Evolutionary conservation across 2,797 vertebrate species (phyloP).

Genomic region (Valencia hispanica): DNA sequence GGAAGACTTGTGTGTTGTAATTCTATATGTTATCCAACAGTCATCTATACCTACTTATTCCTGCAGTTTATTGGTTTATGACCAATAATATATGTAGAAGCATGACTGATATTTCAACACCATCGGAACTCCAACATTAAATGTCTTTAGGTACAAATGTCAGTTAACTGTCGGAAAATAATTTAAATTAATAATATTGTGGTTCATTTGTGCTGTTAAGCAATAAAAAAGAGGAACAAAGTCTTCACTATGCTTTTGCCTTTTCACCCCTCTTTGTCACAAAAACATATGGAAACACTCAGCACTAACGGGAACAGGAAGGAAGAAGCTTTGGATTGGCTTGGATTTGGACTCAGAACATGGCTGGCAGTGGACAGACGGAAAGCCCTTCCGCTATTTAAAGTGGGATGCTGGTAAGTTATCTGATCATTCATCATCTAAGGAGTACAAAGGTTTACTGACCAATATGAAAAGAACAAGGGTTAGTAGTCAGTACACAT

Average conservation of each 20-base stretch:
- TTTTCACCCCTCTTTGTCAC: conserved; percentile 15
- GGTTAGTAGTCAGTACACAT: background rate
- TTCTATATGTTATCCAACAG: background rate
- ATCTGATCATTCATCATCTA: background rate
- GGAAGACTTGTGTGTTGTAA: background rate
- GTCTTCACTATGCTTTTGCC: conserved; percentile 28
- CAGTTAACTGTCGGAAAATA: background rate
- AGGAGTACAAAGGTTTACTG: background rate
- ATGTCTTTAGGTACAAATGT: background rate
- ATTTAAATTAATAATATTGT: background rate
- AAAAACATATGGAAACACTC: conserved; percentile 28
- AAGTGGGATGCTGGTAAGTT: conserved; percentile 89
- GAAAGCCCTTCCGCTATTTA: conserved; percentile 87
- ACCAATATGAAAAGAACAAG: background rate
- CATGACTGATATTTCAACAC: background rate
- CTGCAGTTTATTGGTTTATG: background rate
- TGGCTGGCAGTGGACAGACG: conserved; percentile 91
- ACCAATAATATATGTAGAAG: no score
- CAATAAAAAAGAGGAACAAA: conserved; percentile 54
- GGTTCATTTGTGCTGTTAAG: conserved; percentile 14
- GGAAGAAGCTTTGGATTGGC: conserved; percentile 86
- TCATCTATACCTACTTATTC: background rate
- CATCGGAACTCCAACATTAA: background rate
- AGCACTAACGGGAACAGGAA: conserved; percentile 51
- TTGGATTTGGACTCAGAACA: conserved; percentile 85